phyloP scores from a whole-genome alignment of 2,113 vertebrate species.

The Brevimyrus niger region DNA sequence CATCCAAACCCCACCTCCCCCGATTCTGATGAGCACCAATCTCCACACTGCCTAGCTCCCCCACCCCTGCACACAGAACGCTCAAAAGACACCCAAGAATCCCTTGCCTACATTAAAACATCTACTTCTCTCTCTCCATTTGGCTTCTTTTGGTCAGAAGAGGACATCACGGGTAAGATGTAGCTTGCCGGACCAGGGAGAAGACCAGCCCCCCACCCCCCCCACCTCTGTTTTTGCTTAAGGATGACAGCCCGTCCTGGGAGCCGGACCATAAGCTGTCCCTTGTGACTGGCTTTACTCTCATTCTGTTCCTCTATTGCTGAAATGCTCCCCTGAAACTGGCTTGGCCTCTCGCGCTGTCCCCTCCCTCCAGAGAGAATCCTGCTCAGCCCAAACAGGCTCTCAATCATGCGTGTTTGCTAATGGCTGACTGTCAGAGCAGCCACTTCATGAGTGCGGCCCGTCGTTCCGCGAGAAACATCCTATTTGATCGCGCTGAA shows the following conservation, averaged over 20 bases:
- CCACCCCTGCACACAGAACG: not conserved
- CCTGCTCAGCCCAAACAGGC: not conserved
- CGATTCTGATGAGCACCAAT: not conserved
- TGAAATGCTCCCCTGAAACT: not conserved
- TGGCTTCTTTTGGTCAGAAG: not conserved
- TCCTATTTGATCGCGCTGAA: constrained; percentile 12
- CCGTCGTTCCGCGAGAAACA: not conserved
- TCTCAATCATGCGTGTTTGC: constrained; percentile 4
- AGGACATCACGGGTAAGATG: not conserved
- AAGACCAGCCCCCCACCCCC: not conserved
- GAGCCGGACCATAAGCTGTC: not conserved
- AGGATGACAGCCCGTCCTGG: not conserved
- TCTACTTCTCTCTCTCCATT: not conserved
- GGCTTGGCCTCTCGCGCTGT: not conserved
- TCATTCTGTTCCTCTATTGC: constrained; percentile 1
- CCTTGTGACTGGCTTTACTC: not conserved
- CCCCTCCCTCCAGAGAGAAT: constrained; percentile 8
- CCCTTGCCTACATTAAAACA: not conserved
- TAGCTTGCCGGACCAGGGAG: not conserved
- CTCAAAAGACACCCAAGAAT: not conserved
- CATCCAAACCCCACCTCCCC: not conserved
- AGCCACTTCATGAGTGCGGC: not conserved
- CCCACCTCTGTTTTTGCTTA: not conserved
- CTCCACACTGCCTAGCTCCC: not conserved
- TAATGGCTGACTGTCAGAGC: not conserved